Evolutionary conservation across 2,113 vertebrate species (phyloP).

Genomic region (Sylvilagus bachmani): DNA sequence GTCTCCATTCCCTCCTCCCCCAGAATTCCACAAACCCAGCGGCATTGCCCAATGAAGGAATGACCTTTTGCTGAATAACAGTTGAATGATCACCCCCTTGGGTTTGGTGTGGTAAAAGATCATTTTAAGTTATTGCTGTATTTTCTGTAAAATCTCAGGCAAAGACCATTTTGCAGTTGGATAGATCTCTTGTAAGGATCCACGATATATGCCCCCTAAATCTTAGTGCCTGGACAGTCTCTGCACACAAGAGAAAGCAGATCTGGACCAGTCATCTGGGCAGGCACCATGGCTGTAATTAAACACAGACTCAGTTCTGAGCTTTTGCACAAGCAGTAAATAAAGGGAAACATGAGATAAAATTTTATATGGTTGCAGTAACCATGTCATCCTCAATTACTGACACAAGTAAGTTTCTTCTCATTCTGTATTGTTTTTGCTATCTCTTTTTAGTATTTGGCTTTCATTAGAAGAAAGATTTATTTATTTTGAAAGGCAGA

Average conservation of each 20-base stretch:
- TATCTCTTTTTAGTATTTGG: neutral
- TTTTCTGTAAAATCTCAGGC: neutral
- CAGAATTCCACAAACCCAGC: neutral
- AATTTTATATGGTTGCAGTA: neutral
- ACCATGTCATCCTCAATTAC: neutral
- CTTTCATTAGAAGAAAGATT: too few relatives aligned
- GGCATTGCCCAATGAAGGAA: too few relatives aligned
- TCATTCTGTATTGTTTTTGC: neutral
- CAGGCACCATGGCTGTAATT: neutral
- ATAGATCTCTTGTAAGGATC: neutral
- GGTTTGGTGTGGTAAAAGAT: constrained; percentile 3
- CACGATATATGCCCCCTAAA: neutral
- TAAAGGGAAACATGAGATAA: neutral
- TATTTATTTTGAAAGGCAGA: too few relatives aligned
- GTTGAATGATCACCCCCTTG: neutral
- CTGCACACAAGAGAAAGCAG: neutral
- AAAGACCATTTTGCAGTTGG: neutral
- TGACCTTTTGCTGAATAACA: neutral
- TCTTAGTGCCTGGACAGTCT: neutral
- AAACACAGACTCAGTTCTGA: constrained; percentile 19
- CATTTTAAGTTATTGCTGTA: neutral
- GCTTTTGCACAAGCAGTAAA: neutral
- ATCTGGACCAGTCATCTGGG: neutral
- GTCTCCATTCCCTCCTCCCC: neutral
- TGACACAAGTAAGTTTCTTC: neutral